phyloP scores from a whole-genome alignment of 2,113 vertebrate species.

The Oryzias curvinotus region DNA sequence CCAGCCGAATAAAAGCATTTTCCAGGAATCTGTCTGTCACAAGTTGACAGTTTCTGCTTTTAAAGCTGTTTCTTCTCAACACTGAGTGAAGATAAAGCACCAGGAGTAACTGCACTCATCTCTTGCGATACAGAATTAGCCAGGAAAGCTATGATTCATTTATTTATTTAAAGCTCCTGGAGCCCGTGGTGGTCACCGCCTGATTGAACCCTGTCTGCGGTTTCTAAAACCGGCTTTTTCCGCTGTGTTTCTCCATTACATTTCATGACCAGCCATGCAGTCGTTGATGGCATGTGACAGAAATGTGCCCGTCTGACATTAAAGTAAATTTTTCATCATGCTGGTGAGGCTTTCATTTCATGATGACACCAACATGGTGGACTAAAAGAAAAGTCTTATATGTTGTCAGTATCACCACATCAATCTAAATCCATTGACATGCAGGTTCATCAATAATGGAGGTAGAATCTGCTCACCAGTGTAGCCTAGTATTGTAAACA shows the following conservation, averaged over 20 bases:
- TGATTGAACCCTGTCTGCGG: conserved; percentile 13
- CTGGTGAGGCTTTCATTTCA: background rate
- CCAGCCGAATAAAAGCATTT: conserved; percentile 23
- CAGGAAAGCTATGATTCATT: conserved; percentile 42
- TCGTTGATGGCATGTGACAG: conserved; percentile 29
- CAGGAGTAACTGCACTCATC: conserved; percentile 40
- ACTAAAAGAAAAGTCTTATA: too few species aligned
- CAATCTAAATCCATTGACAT: background rate
- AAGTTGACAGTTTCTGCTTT: conserved; percentile 18
- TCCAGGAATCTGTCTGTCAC: conserved; percentile 4
- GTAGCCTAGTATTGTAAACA: background rate
- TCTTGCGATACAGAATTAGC: conserved; percentile 40
- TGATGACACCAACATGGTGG: background rate
- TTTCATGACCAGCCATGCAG: conserved; percentile 34
- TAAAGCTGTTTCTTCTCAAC: conserved; percentile 32
- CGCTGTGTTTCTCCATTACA: conserved; percentile 25
- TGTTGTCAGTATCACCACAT: too few species aligned
- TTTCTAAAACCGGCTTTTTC: conserved; percentile 32
- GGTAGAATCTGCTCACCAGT: background rate
- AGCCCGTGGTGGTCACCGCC: conserved; percentile 36
- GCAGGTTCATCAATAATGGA: background rate
- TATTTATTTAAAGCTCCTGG: conserved; percentile 7
- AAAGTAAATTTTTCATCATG: background rate
- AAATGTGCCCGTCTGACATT: conserved; percentile 13
- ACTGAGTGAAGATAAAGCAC: conserved; percentile 46